These are phyloP conservation scores for Synanthedon andrenaeformis DNA, from an alignment of 2,888 invertebrate species.

Conservation along the genomic window DNA sequence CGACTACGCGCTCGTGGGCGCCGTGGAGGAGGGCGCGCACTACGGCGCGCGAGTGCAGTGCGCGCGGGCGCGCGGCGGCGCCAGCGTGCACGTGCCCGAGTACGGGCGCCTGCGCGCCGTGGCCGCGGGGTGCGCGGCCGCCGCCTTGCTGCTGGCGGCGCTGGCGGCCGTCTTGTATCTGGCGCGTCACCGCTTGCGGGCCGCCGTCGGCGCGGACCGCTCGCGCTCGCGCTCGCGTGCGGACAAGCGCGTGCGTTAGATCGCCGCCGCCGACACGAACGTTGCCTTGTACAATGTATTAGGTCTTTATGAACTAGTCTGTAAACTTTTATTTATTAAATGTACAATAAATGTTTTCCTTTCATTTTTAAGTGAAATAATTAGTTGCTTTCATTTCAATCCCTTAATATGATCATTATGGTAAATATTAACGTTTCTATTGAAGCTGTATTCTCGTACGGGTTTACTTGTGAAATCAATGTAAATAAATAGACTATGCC, in stretches of 20 bases:
- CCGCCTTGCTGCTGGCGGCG: conserved; percentile 75
- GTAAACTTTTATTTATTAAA: too few relatives aligned
- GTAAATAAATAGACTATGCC: too few relatives aligned
- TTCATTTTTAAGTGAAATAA: too few relatives aligned
- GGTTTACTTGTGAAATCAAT: too few relatives aligned
- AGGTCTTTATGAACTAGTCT: background rate
- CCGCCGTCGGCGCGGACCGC: conserved; percentile 21
- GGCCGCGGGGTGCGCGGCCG: conserved; percentile 78
- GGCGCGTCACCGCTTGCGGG: conserved; percentile 33
- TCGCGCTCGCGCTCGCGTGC: background rate
- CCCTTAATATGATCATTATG: too few relatives aligned
- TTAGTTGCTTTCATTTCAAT: too few relatives aligned
- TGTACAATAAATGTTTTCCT: too few relatives aligned
- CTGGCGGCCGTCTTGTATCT: conserved; percentile 71
- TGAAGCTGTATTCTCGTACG: too few relatives aligned
- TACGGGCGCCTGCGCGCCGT: conserved; percentile 78
- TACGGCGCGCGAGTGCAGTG: conserved; percentile 83
- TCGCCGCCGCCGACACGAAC: background rate
- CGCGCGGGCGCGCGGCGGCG: conserved; percentile 74
- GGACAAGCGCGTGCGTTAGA: background rate
- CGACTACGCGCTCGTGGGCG: conserved; percentile 76
- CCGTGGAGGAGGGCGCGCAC: conserved; percentile 77
- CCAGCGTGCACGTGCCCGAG: conserved; percentile 76
- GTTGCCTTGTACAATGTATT: background rate
- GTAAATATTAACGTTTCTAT: too few relatives aligned